Percentiles rank a stretch among this genome's conserved stretches.
These are phyloP conservation scores for Heliconius hewitsoni DNA, from an alignment of 1,140 invertebrate species.

Conservation along the genomic window DNA sequence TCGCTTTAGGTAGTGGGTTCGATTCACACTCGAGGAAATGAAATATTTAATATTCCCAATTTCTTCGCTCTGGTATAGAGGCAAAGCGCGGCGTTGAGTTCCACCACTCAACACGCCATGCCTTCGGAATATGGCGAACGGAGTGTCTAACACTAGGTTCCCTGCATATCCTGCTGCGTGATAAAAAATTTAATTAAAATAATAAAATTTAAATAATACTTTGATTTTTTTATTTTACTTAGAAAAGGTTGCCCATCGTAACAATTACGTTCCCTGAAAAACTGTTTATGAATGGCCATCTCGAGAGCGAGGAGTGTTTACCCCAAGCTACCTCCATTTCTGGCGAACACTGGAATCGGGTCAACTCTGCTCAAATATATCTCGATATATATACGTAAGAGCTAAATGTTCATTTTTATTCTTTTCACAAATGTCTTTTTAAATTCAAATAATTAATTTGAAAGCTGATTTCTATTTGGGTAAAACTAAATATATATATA, in stretches of 20 bases:
- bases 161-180: too few species aligned
- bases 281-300: constrained; percentile 5
- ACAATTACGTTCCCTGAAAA: not conserved
- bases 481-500: not conserved
- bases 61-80: too few species aligned
- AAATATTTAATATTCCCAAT: too few species aligned
- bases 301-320: constrained; percentile 2
- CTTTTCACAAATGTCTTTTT: not conserved
- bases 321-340: constrained; percentile 13
- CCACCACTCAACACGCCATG: too few species aligned
- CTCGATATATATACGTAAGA: not conserved
- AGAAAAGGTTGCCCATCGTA: not conserved
- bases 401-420: not conserved
- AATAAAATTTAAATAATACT: not conserved
- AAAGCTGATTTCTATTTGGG: not conserved
- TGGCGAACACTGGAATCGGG: constrained; percentile 15
- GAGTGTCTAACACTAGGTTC: too few species aligned
- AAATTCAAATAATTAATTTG: not conserved
- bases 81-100: too few species aligned
- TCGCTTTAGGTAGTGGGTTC: too few species aligned
- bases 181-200: too few species aligned
- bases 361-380: constrained; percentile 8
- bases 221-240: not conserved
- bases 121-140: too few species aligned
- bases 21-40: too few species aligned